Evolutionary conservation across 2,113 vertebrate species (phyloP).

Genomic region (Mystacornis crossleyi): DNA sequence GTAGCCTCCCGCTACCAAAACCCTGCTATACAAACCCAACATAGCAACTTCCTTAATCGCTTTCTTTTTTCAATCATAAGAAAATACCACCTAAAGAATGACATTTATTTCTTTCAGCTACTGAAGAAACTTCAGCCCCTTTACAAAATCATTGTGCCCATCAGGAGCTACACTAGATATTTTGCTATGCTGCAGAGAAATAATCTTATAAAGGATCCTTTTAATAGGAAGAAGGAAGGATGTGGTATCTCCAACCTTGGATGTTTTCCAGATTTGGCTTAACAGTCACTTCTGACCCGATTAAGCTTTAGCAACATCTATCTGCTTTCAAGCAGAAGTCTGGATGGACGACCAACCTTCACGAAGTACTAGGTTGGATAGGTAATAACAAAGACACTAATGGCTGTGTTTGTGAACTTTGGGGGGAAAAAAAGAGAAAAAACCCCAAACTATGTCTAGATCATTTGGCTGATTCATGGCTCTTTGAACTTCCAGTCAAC

Average conservation of each 20-base stretch:
- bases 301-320: neutral
- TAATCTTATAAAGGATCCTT: neutral
- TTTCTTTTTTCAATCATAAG: neutral
- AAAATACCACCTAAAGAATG: neutral
- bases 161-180: neutral
- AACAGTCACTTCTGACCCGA: neutral
- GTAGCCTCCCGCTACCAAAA: fast-evolving
- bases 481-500: neutral
- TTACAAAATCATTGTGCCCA: neutral
- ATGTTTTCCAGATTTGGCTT: neutral
- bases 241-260: neutral
- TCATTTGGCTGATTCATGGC: neutral
- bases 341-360: neutral
- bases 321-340: neutral
- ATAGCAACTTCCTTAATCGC: neutral
- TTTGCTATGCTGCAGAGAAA: neutral
- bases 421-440: neutral
- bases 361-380: neutral
- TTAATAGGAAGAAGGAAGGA: neutral
- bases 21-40: neutral
- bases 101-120: neutral
- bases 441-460: neutral
- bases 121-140: neutral
- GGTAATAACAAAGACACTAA: neutral
- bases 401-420: neutral